Conservation (phyloP, 1,140 invertebrate species). For the Anagrus nilaparvatae region DNA sequence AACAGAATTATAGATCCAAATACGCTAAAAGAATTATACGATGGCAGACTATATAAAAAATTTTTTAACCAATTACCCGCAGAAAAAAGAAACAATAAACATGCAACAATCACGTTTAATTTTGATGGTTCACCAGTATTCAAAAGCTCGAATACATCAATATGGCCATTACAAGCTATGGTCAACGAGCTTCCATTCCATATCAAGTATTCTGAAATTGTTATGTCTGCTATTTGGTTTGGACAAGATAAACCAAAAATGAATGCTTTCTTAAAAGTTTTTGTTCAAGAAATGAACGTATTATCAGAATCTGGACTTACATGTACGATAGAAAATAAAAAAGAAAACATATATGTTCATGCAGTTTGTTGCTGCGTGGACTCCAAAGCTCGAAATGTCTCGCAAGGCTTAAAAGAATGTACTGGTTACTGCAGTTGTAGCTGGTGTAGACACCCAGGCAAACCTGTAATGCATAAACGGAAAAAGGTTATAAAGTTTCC, state of each 20-base stretch:
- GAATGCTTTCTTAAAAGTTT: constrained; percentile 16
- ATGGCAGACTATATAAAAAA: constrained; percentile 12
- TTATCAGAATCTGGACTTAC: constrained; percentile 10
- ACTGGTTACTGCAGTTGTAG: constrained; percentile 13
- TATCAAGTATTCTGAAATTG: constrained; percentile 7
- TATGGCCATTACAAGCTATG: constrained; percentile 17
- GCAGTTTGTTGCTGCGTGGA: constrained; percentile 13
- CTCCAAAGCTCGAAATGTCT: constrained; percentile 8
- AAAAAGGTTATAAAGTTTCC: no score
- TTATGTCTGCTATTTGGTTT: constrained; percentile 16
- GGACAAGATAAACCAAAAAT: constrained; percentile 15
- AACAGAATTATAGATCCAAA: background rate
- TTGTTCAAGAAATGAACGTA: constrained; percentile 17
- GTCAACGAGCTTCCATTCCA: constrained; percentile 17
- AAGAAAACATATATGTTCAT: constrained; percentile 11
- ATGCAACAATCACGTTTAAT: constrained; percentile 15
- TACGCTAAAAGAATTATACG: constrained; percentile 7
- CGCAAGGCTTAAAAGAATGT: constrained; percentile 13
- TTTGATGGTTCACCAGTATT: constrained; percentile 15
- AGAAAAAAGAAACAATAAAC: constrained; percentile 1
- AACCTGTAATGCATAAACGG: no score
- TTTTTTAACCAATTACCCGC: constrained; percentile 9
- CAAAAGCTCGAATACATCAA: constrained; percentile 11
- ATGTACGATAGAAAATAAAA: constrained; percentile 9
- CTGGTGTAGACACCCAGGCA: constrained; percentile 14